Base-by-base conservation (phyloP, 1,140 invertebrate species). In the Drosophila malerkotliana region DNA sequence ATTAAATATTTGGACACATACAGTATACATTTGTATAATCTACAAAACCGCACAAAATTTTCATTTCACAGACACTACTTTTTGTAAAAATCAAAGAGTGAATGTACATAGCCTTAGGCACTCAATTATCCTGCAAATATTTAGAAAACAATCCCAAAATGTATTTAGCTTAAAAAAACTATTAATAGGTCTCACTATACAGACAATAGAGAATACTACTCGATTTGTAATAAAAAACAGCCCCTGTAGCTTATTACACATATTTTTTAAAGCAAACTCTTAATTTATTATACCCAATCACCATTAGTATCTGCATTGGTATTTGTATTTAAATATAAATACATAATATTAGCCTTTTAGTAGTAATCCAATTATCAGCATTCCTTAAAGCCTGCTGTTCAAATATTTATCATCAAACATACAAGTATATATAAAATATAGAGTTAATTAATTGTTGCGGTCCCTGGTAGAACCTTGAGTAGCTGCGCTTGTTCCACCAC, bases 401-500 rank as follows among this genome's bases (percentile, higher is more conserved):
- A 24, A 21, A 32, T 28, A 47, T 37, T 12, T 37, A 37, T 37
- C 4, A 37, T 37, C 32, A 32, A 32, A 9, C 32, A 32, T 51
- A 15, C 15, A 15, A 15, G 15, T 18, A 47, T 67, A 51, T 28
- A 54, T 54, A 37, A 9, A 32, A 41, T 41, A 15, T 21, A 18
- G 49, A 48, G 34, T 55, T 56, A 47, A 57, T 51, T 24, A 61
- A 73, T 66, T 75, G 7, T 72, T 75, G 72, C 72, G 72, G 72
- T 75, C 72, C 48, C 72, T 75, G 72, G 53, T 54, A 75, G 72
- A 74, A 74, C 72, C 53, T 75, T 66, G 41, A 69, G 62, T 76
- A 80, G 77, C 66, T 55, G 74, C 72, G 81, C 72, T 85, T 75
- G 82, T 71, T 62, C 54, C 39, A 62, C 62, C 82, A 84, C 77